phyloP scores from a whole-genome alignment of 37 sponge, comb jelly and placozoan species.

The Geodia barretti region DNA sequence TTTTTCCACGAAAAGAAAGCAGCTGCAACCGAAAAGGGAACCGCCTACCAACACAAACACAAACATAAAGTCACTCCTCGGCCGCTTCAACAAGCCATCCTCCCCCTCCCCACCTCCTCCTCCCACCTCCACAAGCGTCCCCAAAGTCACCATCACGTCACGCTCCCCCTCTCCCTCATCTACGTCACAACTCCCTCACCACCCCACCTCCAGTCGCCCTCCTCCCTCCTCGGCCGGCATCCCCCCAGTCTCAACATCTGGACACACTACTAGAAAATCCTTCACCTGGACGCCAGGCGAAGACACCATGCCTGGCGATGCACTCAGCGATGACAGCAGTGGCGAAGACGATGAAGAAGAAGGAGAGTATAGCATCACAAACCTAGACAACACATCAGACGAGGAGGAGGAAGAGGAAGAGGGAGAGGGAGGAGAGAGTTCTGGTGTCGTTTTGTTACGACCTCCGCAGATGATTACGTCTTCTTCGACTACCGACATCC shows the following conservation, averaged over 20 bases:
- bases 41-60: not conserved
- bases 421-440: not conserved
- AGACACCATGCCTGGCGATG: not conserved
- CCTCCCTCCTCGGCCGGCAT: not conserved
- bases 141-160: not conserved
- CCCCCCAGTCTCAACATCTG: not conserved
- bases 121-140: not conserved
- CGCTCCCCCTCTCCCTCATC: not conserved
- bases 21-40: too few relatives aligned
- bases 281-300: not conserved
- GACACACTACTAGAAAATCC: not conserved
- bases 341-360: too few relatives aligned
- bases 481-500: not conserved
- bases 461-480: not conserved
- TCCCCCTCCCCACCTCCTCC: not conserved
- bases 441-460: not conserved
- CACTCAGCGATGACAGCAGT: conserved; percentile 23
- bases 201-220: not conserved
- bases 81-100: not conserved
- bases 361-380: conserved; percentile 26
- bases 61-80: not conserved
- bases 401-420: conserved; percentile 26
- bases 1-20: conserved; percentile 5
- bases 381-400: conserved; percentile 22
- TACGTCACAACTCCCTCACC: not conserved